These are phyloP conservation scores for Sandelia bainsii DNA, from an alignment of 2,797 vertebrate genomes.

Conservation along the genomic window DNA sequence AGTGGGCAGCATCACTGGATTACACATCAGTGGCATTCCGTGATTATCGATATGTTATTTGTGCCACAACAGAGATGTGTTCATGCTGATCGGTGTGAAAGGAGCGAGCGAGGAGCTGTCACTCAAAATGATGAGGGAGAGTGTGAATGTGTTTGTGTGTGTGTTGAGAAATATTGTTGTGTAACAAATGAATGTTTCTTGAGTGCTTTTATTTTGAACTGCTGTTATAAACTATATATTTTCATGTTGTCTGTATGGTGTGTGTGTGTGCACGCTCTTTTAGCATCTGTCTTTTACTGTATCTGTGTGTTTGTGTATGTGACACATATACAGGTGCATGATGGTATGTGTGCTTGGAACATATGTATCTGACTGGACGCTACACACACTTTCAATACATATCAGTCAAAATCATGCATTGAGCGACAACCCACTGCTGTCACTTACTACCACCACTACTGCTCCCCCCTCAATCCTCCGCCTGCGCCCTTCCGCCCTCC, in stretches of 20 bases:
- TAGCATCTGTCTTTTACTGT: not conserved
- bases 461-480: not conserved
- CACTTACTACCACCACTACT: slow-evolving; percentile 29
- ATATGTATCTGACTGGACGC: not conserved
- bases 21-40: slow-evolving; percentile 17
- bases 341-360: slow-evolving; percentile 1
- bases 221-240: not conserved
- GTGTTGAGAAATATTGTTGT: not conserved
- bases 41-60: slow-evolving; percentile 34
- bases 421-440: slow-evolving; percentile 43
- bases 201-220: not conserved
- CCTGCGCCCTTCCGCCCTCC: slow-evolving; percentile 46
- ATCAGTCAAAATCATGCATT: slow-evolving; percentile 56
- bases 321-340: not conserved
- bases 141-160: not conserved
- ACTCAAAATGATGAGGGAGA: slow-evolving; percentile 1
- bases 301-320: not conserved
- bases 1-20: slow-evolving; percentile 13
- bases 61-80: slow-evolving; percentile 3
- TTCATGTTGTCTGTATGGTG: not conserved
- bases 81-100: not conserved
- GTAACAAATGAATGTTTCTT: not conserved
- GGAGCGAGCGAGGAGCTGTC: slow-evolving; percentile 28
- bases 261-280: not conserved
- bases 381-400: not conserved